Conservation (phyloP, 2,797 vertebrate species). For the Acanthornis magna region DNA sequence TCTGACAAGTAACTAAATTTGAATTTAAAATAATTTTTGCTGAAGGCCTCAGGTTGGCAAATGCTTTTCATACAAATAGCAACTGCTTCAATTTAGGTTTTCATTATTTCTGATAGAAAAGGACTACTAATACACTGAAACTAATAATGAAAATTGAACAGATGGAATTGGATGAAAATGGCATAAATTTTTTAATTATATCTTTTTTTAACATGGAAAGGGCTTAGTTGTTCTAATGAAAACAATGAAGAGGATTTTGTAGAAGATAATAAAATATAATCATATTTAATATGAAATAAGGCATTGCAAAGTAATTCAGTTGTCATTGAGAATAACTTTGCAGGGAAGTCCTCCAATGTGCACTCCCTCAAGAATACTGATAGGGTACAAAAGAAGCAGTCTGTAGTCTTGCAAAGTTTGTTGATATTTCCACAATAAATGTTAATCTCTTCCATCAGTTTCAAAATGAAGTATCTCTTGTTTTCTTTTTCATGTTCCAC, state of each 20-base stretch:
- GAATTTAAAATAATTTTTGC: not conserved
- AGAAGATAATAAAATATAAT: not conserved
- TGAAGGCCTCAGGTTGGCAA: not conserved
- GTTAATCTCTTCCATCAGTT: not conserved
- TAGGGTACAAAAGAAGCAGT: not conserved
- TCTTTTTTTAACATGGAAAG: not conserved
- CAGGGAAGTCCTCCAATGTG: not conserved
- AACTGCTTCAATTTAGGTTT: not conserved
- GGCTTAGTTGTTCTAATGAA: not conserved
- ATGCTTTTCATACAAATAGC: not conserved
- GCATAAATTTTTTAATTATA: not conserved
- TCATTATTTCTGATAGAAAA: slow-evolving; percentile 7
- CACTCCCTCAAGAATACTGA: not conserved
- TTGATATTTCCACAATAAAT: not conserved
- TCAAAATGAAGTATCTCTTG: not conserved
- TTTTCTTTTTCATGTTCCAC: not conserved
- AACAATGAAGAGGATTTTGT: not conserved
- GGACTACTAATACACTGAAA: not conserved
- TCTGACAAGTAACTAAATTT: not conserved
- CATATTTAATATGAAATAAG: not conserved
- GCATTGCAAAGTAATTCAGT: not conserved
- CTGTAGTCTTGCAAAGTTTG: not conserved
- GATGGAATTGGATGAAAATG: not conserved
- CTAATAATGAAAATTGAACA: not conserved
- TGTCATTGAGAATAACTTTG: not conserved